These are phyloP conservation scores for Pipra filicauda DNA, from an alignment of 2,113 vertebrate genomes.

Conservation along the genomic window DNA sequence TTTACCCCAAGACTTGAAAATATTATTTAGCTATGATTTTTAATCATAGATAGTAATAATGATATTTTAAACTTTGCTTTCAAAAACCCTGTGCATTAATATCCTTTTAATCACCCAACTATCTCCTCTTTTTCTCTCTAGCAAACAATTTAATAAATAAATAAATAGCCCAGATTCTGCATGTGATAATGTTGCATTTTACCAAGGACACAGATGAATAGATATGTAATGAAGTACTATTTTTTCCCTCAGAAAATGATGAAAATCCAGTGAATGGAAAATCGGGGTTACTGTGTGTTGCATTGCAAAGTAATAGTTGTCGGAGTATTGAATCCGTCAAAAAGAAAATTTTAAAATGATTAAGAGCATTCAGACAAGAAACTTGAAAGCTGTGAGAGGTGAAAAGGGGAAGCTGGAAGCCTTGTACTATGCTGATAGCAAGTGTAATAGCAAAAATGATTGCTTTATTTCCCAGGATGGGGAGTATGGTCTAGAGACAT, in stretches of 20 bases:
- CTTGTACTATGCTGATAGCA: constrained; percentile 8
- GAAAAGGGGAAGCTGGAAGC: constrained; percentile 25
- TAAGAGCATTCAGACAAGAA: constrained; percentile 66
- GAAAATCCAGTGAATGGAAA: constrained; percentile 65
- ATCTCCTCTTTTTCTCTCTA: background rate
- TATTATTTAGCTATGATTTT: background rate
- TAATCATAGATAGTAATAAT: background rate
- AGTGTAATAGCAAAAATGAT: constrained; percentile 33
- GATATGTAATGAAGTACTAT: constrained; percentile 64
- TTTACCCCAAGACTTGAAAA: background rate
- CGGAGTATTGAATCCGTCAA: constrained; percentile 47
- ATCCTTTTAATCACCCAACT: background rate
- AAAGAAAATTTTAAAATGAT: constrained; percentile 71
- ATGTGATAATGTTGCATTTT: constrained; percentile 17
- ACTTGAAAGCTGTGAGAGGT: constrained; percentile 50
- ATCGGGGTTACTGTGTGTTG: constrained; percentile 46
- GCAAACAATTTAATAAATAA: background rate
- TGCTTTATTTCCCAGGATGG: constrained; percentile 16
- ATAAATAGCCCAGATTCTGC: background rate
- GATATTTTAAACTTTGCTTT: background rate
- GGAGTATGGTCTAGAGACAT: background rate
- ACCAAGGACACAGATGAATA: constrained; percentile 53
- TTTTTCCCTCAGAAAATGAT: constrained; percentile 63
- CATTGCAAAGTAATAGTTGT: constrained; percentile 57
- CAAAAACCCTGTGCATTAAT: background rate